Evolutionary conservation across 2,797 vertebrate genomes (phyloP).

Genomic region (Cercopithecus petaurista): DNA sequence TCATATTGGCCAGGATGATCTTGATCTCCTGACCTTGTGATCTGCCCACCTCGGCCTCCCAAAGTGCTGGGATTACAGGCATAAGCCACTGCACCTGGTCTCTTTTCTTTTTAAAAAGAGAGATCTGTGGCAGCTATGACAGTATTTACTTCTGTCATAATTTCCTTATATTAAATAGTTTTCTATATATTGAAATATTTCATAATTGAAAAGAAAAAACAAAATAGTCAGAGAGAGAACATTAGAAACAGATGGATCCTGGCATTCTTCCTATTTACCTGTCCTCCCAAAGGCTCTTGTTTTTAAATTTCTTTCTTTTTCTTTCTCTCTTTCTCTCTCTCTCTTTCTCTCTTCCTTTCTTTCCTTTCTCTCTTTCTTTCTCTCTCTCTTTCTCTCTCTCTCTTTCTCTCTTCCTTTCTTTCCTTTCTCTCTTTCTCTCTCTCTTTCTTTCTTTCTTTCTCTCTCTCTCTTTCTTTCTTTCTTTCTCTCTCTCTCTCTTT

Average conservation of each 20-base stretch:
- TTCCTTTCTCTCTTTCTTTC: rapidly evolving
- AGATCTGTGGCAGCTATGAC: neutral
- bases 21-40: no score
- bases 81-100: neutral
- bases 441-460: no score
- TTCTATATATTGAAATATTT: neutral
- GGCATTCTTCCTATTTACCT: neutral
- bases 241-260: neutral
- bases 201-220: neutral
- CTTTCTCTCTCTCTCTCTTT: no score
- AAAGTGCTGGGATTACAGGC: no score
- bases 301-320: neutral
- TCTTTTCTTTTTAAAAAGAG: neutral
- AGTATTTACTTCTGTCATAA: neutral
- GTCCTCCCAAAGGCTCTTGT: neutral
- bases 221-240: neutral
- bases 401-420: no score
- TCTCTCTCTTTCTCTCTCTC: no score
- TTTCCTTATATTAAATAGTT: neutral
- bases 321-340: no score
- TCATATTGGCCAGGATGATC: no score
- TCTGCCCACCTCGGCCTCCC: no score
- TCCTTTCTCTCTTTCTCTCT: no score
- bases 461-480: no score
- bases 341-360: neutral